phyloP scores from a whole-genome alignment of 2,113 vertebrate species.

The Rostratula benghalensis region DNA sequence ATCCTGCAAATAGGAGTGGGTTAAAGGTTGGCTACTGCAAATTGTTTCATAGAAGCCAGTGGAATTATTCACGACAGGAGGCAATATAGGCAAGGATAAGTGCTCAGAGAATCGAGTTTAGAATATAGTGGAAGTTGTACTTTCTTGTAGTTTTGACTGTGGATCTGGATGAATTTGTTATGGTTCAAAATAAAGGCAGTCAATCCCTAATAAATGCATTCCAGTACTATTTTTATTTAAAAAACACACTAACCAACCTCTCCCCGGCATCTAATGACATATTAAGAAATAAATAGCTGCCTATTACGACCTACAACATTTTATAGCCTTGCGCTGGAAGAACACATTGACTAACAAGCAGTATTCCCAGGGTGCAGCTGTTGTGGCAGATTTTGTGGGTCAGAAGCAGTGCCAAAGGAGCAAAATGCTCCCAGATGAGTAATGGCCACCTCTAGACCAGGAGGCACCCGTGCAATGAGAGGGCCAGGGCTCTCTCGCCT shows the following conservation, averaged over 20 bases:
- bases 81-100: background rate
- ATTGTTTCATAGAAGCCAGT: background rate
- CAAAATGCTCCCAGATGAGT: background rate
- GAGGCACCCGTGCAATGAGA: fast-evolving
- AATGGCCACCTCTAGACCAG: background rate
- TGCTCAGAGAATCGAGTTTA: background rate
- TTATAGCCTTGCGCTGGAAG: conserved; percentile 13
- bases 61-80: background rate
- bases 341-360: background rate
- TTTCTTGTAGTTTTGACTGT: background rate
- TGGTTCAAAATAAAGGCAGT: conserved; percentile 41
- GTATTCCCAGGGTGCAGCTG: background rate
- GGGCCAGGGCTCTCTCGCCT: background rate
- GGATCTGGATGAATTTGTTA: background rate
- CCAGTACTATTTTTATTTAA: background rate
- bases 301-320: background rate
- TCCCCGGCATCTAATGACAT: background rate
- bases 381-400: background rate
- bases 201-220: conserved; percentile 20
- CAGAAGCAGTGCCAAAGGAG: background rate
- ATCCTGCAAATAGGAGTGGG: background rate
- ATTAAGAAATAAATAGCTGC: conserved; percentile 27
- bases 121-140: background rate
- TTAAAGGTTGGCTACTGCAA: background rate
- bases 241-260: background rate